phyloP scores from a whole-genome alignment of 2,888 invertebrate genomes.

The Microctonus hyperodae region DNA sequence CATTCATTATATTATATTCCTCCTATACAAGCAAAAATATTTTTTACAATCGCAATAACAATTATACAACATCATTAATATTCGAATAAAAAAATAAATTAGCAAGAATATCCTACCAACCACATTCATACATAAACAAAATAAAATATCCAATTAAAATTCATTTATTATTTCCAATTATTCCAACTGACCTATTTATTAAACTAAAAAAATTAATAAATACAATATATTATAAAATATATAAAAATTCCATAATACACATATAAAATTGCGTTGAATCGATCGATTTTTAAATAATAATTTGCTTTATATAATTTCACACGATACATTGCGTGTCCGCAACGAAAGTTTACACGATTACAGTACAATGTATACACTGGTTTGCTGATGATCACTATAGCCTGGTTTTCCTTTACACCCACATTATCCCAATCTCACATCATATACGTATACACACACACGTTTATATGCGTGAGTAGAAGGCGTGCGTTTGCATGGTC shows the following conservation, averaged over 20 bases:
- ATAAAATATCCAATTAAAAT: too few species aligned
- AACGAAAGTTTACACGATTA: constrained; percentile 3
- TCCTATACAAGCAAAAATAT: too few species aligned
- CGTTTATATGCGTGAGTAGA: constrained; percentile 4
- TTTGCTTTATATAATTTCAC: constrained; percentile 30
- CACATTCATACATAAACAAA: too few species aligned
- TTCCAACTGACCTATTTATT: neutral
- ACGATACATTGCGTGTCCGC: constrained; percentile 33
- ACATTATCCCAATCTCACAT: neutral
- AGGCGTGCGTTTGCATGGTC: constrained; percentile 12
- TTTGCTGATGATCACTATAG: neutral
- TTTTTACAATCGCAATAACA: too few species aligned
- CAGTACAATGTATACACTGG: constrained; percentile 20
- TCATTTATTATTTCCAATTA: neutral
- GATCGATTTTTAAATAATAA: constrained; percentile 30
- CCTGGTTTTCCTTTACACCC: neutral
- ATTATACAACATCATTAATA: too few species aligned
- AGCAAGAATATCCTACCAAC: too few species aligned
- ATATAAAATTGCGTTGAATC: neutral
- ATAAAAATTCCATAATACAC: too few species aligned
- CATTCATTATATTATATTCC: too few species aligned
- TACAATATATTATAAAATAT: too few species aligned
- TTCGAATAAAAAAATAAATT: too few species aligned
- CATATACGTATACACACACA: neutral
- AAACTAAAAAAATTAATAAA: too few species aligned